These are phyloP conservation scores for Haliclona indistincta DNA, from an alignment of 37 sponge, comb jelly and placozoan genomes.

Conservation along the genomic window DNA sequence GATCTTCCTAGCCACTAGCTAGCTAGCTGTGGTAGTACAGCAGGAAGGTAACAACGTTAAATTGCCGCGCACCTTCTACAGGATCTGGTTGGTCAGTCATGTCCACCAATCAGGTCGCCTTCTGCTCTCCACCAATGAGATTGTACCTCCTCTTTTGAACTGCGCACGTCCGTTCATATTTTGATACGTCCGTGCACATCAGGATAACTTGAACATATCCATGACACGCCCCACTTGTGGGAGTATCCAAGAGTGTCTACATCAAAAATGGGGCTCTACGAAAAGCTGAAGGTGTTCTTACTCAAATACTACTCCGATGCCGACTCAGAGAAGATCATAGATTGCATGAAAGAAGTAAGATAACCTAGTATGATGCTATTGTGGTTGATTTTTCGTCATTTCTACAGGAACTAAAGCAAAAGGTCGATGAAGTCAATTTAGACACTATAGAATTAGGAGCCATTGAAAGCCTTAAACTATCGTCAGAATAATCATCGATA, in stretches of 20 bases:
- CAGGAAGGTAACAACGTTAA: too few relatives aligned
- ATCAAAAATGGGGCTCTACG: constrained; percentile 6
- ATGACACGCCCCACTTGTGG: too few relatives aligned
- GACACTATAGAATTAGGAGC: constrained; percentile 32
- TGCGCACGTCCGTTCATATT: not conserved
- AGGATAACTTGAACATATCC: too few relatives aligned
- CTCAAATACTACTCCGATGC: constrained; percentile 11
- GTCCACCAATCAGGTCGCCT: constrained; percentile 23
- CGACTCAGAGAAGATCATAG: constrained; percentile 20
- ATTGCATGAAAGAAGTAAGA: constrained; percentile 18
- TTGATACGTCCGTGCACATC: constrained; percentile 7
- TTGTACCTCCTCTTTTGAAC: not conserved
- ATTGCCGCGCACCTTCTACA: too few relatives aligned
- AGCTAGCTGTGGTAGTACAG: too few relatives aligned
- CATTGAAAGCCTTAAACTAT: constrained; percentile 8
- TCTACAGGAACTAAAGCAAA: constrained; percentile 20
- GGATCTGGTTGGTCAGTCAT: constrained; percentile 42
- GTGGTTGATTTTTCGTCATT: not conserved
- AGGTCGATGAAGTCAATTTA: constrained; percentile 20
- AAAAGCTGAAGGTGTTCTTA: constrained; percentile 10
- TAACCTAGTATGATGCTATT: not conserved
- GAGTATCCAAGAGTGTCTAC: not conserved
- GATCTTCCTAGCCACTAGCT: too few relatives aligned
- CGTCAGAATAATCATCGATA: not conserved
- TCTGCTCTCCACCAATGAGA: not conserved